Evolutionary conservation across 1,140 invertebrate genomes (phyloP).

Genomic region (Aphaenogaster rudis): DNA sequence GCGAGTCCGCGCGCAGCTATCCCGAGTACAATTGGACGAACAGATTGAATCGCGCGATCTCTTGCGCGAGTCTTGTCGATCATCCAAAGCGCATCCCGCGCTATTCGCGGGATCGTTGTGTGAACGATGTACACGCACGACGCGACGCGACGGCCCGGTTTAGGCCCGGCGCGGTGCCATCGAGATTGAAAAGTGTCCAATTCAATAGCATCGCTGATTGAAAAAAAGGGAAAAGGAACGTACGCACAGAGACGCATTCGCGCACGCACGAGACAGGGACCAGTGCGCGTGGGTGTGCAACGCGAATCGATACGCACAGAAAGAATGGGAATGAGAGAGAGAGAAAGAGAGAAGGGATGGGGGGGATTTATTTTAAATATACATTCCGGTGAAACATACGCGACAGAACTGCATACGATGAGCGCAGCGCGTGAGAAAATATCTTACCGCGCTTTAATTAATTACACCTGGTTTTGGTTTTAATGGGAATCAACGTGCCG

Average conservation of each 20-base stretch:
- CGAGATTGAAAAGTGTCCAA: slow-evolving; percentile 39
- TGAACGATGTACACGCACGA: slow-evolving; percentile 7
- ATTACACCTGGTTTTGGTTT: slow-evolving; percentile 32
- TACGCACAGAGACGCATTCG: not conserved
- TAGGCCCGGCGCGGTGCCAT: not conserved
- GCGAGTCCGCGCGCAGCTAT: slow-evolving; percentile 44
- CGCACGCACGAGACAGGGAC: not conserved
- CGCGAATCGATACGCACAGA: slow-evolving; percentile 17
- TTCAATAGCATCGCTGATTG: slow-evolving; percentile 46
- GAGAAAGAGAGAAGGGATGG: not conserved
- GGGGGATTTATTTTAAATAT: slow-evolving; percentile 29
- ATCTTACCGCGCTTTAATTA: slow-evolving; percentile 40
- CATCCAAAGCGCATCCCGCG: slow-evolving; percentile 44
- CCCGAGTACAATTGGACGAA: slow-evolving; percentile 67
- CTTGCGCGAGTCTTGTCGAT: slow-evolving; percentile 4
- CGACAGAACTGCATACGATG: not conserved
- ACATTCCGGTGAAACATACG: not conserved
- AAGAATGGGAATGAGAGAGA: not conserved
- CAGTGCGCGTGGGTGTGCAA: not conserved
- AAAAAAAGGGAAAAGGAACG: not conserved
- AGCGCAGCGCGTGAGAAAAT: slow-evolving; percentile 11
- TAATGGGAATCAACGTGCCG: slow-evolving; percentile 13
- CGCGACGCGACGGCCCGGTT: not conserved
- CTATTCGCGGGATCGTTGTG: slow-evolving; percentile 28
- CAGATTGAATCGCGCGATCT: slow-evolving; percentile 65